Evolutionary conservation across 2,888 invertebrate species (phyloP).

Genomic region (Dryomyza anilis): DNA sequence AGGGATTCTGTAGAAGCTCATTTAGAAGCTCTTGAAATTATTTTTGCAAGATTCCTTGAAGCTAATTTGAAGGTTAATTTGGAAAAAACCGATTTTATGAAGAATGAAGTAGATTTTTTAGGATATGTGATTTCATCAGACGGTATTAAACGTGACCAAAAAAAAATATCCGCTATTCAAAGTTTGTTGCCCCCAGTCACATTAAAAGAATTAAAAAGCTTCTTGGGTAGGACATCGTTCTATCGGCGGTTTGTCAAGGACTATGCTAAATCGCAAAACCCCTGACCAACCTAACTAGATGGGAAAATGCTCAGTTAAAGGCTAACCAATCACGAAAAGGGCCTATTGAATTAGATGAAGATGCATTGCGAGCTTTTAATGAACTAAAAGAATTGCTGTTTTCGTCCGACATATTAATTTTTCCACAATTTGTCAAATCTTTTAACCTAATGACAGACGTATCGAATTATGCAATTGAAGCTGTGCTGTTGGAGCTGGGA

Average conservation of each 20-base stretch:
- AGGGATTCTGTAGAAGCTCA: too few relatives aligned
- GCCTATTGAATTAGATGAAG: background rate
- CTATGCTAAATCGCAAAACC: background rate
- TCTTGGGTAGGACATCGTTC: conserved; percentile 1
- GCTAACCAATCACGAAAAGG: conserved; percentile 8
- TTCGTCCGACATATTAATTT: conserved; percentile 19
- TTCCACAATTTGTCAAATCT: conserved; percentile 21
- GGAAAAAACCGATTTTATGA: too few relatives aligned
- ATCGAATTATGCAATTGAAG: conserved; percentile 23
- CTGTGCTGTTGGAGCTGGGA: conserved; percentile 12
- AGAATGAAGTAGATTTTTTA: too few relatives aligned
- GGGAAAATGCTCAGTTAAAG: background rate
- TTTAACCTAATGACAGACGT: conserved; percentile 29
- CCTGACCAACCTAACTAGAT: background rate
- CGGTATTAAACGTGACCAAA: conserved; percentile 14
- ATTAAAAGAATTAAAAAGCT: too few relatives aligned
- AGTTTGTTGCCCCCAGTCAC: conserved; percentile 1
- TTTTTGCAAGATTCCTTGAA: too few relatives aligned
- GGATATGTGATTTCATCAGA: conserved; percentile 1
- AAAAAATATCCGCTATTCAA: conserved; percentile 10
- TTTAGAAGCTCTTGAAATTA: too few relatives aligned
- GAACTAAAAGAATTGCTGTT: conserved; percentile 13
- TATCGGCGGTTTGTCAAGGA: background rate
- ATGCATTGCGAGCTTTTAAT: conserved; percentile 7
- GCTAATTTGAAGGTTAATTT: too few relatives aligned